phyloP scores from a whole-genome alignment of 37 sponge, comb jelly and placozoan genomes.

The Halisarca cf. caerulea region DNA sequence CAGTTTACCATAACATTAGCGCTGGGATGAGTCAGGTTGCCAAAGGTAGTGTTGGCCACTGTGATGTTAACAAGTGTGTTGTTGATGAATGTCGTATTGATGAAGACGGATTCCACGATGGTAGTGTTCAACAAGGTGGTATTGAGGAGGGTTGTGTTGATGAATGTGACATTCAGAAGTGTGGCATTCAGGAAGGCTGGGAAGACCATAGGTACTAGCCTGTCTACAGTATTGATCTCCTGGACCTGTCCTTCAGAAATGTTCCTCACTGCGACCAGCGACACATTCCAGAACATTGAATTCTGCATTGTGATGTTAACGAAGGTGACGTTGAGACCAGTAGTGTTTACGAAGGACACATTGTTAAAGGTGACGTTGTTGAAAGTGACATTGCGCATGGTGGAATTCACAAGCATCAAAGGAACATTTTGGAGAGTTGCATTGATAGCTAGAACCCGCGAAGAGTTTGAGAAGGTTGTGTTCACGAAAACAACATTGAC shows the following conservation, averaged over 20 bases:
- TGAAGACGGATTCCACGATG: background rate
- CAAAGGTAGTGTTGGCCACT: constrained; percentile 1
- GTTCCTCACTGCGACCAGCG: background rate
- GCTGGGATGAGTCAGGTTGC: background rate
- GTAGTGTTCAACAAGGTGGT: background rate
- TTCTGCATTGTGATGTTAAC: constrained; percentile 28
- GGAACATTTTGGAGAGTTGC: too few relatives aligned
- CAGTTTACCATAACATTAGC: background rate
- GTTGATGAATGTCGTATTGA: background rate
- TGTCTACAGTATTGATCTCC: background rate
- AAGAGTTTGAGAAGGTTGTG: background rate
- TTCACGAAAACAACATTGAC: background rate
- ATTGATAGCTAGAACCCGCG: too few relatives aligned
- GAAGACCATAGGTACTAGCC: background rate
- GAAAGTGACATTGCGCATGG: constrained; percentile 5
- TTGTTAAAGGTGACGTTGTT: constrained; percentile 20
- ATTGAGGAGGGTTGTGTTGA: constrained; percentile 10
- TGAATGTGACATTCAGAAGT: constrained; percentile 10
- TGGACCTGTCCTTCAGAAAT: background rate
- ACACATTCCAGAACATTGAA: constrained; percentile 10
- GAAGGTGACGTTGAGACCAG: background rate
- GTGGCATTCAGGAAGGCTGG: constrained; percentile 3
- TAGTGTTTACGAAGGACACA: background rate
- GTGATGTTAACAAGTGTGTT: constrained; percentile 15
- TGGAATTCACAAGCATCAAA: background rate